Evolutionary conservation across 1,140 invertebrate genomes (phyloP).

Genomic region (Aphis gossypii): DNA sequence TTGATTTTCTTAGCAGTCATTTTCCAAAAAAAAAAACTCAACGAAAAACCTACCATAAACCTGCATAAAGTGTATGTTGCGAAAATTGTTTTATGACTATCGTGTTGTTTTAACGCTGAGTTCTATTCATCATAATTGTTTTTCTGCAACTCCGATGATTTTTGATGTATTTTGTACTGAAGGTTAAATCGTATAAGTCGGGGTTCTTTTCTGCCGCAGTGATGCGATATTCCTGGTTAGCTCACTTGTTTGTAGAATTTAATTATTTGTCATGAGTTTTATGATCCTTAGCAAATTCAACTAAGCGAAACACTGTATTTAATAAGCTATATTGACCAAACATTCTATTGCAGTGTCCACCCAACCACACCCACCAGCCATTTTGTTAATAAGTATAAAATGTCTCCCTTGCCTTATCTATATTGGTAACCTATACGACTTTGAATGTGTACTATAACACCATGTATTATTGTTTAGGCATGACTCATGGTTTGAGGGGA

Average conservation of each 20-base stretch:
- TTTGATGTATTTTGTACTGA: neutral
- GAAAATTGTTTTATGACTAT: neutral
- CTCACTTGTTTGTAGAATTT: neutral
- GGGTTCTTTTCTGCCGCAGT: neutral
- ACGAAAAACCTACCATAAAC: neutral
- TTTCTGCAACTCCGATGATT: neutral
- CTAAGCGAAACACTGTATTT: neutral
- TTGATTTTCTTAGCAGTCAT: neutral
- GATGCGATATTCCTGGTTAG: neutral
- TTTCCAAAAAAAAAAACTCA: neutral
- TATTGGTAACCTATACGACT: neutral
- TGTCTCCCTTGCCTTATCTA: neutral
- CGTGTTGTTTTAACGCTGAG: neutral
- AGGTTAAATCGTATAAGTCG: neutral
- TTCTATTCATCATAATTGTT: neutral
- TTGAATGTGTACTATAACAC: neutral
- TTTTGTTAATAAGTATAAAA: neutral
- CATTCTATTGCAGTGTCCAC: neutral
- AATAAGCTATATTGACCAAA: conserved; percentile 13
- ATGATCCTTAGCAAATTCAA: neutral
- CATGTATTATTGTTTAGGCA: neutral
- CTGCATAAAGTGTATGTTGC: neutral
- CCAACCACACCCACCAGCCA: neutral
- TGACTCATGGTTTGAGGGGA: neutral
- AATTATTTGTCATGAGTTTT: neutral